phyloP scores from a whole-genome alignment of 2,888 invertebrate species.

The Nephrocerus scutellatus region DNA sequence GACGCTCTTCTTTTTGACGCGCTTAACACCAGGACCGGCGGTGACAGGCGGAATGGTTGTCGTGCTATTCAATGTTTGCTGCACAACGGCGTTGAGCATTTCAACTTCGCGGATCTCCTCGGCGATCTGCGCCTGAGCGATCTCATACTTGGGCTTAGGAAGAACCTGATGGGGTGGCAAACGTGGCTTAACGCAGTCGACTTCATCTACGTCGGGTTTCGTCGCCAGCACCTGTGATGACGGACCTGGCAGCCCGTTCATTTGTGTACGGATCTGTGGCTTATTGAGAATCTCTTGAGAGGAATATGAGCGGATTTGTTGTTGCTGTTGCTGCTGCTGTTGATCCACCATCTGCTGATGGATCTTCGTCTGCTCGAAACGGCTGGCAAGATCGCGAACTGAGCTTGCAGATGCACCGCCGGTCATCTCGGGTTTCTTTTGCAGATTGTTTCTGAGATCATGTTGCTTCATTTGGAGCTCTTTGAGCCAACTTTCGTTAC shows the following conservation, averaged over 20 bases:
- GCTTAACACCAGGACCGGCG: constrained; percentile 51
- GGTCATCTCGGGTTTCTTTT: constrained; percentile 37
- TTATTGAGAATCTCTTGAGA: constrained; percentile 42
- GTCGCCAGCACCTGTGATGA: constrained; percentile 16
- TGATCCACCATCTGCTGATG: constrained; percentile 12
- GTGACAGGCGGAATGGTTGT: constrained; percentile 40
- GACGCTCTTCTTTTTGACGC: constrained; percentile 84
- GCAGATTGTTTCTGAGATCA: constrained; percentile 49
- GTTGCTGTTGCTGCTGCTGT: constrained; percentile 9
- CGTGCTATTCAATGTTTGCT: constrained; percentile 51
- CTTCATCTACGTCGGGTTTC: constrained; percentile 35
- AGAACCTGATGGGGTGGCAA: constrained; percentile 31
- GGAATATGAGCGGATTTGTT: constrained; percentile 36
- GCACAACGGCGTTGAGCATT: constrained; percentile 52
- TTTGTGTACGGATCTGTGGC: constrained; percentile 47
- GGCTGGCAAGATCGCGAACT: constrained; percentile 74
- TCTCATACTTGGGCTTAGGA: constrained; percentile 43
- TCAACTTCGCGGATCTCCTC: constrained; percentile 54
- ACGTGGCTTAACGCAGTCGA: constrained; percentile 35
- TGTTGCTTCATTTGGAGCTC: constrained; percentile 76
- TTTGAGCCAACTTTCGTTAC: constrained; percentile 56
- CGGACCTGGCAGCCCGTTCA: constrained; percentile 47
- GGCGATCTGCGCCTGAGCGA: constrained; percentile 51
- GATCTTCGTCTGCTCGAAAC: constrained; percentile 57
- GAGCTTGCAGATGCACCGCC: constrained; percentile 19